Evolutionary conservation across 1,140 invertebrate genomes (phyloP), one percentile per base, ranked within the genome.

Genomic region (Polyergus mexicanus): DNA sequence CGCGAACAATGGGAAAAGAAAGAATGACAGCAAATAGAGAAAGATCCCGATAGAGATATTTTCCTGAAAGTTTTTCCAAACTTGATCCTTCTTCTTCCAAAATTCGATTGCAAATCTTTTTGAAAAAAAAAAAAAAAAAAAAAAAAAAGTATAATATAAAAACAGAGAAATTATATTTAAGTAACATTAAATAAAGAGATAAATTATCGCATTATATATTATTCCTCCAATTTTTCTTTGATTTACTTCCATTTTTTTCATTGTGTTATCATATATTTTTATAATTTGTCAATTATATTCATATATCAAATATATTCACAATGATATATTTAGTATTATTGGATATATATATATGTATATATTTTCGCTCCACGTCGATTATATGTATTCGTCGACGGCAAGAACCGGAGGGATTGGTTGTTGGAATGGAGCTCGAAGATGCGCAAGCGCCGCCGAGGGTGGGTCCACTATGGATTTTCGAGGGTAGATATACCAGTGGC

Each of bases 381-480:
- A 41, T 62, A 44, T 32, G 44, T 71, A 51, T 77, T 84, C 25
- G 85, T 51, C 58, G 51, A 32, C 32, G 19, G 41, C 28, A 54
- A 63, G 62, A 63, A 81, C 66, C 22, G 69, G 47, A 58, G 80
- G 87, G 74, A 58, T 76, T 88, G 88, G 84, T 89, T 63, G 86
- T 81, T 87, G 69, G 58, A 87, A 81, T 35, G 66, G 63, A 76
- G 84, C 62, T 51, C 22, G 56, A 81, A 78, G 88, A 90, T 86
- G 89, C 89, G 89, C 89, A 90, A 83, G 89, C 89, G 89, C 89
- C 56, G 51, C 28, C 74, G 72, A 90, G 89, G 89, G 89, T 90
- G 89, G 89, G 89, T 90, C 89, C 89, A 90, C 89, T 90, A 90
- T 90, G 89, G 89, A 90, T 90, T 90, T 90, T 90, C 89, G 89